Percentiles rank a stretch among this genome's conserved stretches.
Evolutionary conservation across 2,888 invertebrate species (phyloP).

Genomic region (Scaptodrosophila latifasciaeformis): DNA sequence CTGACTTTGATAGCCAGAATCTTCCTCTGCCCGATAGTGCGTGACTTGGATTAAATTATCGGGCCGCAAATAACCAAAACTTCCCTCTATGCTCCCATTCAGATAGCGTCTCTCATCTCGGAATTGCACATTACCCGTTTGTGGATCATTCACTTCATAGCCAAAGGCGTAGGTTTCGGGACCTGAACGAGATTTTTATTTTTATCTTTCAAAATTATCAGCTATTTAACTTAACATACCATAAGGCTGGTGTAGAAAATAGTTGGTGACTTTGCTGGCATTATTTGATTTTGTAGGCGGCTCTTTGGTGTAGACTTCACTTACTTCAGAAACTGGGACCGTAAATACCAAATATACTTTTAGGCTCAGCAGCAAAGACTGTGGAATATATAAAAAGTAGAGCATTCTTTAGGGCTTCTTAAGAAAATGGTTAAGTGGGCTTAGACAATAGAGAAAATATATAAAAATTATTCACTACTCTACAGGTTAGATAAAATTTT

Average conservation of each 20-base stretch:
- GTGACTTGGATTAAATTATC: slow-evolving; percentile 79
- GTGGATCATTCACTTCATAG: slow-evolving; percentile 81
- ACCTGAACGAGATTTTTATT: slow-evolving; percentile 64
- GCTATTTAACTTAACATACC: slow-evolving; percentile 53
- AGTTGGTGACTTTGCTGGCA: slow-evolving; percentile 46
- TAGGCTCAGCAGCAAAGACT: slow-evolving; percentile 38
- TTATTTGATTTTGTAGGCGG: slow-evolving; percentile 12
- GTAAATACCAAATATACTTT: slow-evolving; percentile 42
- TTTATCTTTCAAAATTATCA: not conserved
- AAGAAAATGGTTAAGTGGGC: not conserved
- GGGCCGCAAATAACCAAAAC: slow-evolving; percentile 82
- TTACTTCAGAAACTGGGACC: slow-evolving; percentile 16
- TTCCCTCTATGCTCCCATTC: slow-evolving; percentile 84
- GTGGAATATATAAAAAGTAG: slow-evolving; percentile 2
- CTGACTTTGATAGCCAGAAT: slow-evolving; percentile 77
- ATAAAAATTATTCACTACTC: too few relatives aligned
- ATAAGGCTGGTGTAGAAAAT: slow-evolving; percentile 63
- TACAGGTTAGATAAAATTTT: not conserved
- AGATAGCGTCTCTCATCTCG: slow-evolving; percentile 81
- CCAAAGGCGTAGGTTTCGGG: slow-evolving; percentile 84
- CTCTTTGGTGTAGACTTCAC: slow-evolving; percentile 35
- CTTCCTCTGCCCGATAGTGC: slow-evolving; percentile 79
- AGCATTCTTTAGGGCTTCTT: not conserved
- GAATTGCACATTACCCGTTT: slow-evolving; percentile 82
- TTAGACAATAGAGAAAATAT: too few relatives aligned